phyloP scores from a whole-genome alignment of 2,113 vertebrate species.

The Odocoileus hemionus region DNA sequence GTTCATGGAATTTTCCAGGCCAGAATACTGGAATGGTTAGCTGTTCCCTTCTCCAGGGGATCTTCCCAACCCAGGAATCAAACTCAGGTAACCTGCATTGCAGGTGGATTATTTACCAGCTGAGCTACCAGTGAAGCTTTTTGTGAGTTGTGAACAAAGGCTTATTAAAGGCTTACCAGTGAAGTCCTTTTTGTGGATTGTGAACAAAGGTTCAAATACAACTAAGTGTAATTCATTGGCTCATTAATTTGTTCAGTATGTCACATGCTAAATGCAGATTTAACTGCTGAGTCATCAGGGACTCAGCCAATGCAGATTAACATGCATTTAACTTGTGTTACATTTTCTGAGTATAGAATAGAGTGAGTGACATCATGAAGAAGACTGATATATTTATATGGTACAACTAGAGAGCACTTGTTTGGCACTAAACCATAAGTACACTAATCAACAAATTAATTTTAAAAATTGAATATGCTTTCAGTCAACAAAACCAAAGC shows the following conservation, averaged over 20 bases:
- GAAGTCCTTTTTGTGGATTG: not conserved
- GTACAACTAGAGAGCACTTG: not conserved
- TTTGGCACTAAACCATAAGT: not conserved
- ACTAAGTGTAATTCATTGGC: not conserved
- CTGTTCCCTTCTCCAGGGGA: not conserved
- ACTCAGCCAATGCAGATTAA: not conserved
- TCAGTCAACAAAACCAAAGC: not conserved
- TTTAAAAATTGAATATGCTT: not conserved
- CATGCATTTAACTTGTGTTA: not conserved
- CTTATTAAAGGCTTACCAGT: not conserved
- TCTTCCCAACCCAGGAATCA: not conserved
- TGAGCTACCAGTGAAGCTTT: not conserved
- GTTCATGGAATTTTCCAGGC: not conserved
- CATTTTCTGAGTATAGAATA: not conserved
- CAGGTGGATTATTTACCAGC: not conserved
- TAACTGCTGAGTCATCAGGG: not conserved
- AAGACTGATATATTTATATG: not conserved
- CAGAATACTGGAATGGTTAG: not conserved
- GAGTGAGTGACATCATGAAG: not conserved
- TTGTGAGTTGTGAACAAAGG: not conserved
- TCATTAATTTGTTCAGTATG: not conserved
- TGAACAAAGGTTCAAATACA: not conserved
- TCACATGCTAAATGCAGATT: not conserved
- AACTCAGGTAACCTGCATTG: not conserved
- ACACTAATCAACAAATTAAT: not conserved